These are phyloP conservation scores for Delichon dasypus DNA, from an alignment of 2,797 vertebrate genomes.

Conservation along the genomic window DNA sequence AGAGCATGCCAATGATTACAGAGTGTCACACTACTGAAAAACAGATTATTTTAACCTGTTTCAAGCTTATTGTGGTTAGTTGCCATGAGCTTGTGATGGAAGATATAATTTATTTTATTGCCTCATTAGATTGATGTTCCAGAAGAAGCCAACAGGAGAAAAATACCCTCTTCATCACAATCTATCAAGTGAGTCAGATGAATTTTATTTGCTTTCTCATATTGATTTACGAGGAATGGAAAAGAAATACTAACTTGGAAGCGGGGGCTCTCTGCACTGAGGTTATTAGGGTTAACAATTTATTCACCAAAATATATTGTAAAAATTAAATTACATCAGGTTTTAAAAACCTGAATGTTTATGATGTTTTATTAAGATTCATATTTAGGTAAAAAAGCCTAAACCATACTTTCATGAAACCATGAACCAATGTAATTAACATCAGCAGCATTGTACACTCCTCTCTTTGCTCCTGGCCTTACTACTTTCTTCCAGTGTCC, in stretches of 20 bases:
- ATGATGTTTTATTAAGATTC: background rate
- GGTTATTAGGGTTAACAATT: background rate
- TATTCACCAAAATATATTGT: background rate
- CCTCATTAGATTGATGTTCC: slow-evolving; percentile 76
- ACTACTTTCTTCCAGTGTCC: background rate
- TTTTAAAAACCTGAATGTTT: background rate
- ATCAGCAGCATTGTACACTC: background rate
- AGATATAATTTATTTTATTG: background rate
- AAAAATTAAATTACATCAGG: background rate
- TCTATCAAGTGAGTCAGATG: slow-evolving; percentile 73
- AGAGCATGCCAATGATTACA: background rate
- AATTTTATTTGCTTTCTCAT: background rate
- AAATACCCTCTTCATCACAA: slow-evolving; percentile 41
- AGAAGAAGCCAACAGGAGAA: slow-evolving; percentile 65
- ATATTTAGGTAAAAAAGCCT: background rate
- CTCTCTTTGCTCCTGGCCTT: background rate
- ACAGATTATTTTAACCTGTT: background rate
- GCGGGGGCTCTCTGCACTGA: background rate
- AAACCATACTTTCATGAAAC: background rate
- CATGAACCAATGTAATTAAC: background rate
- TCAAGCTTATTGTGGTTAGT: background rate
- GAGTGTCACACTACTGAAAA: background rate
- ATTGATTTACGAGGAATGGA: background rate
- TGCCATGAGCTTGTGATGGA: background rate
- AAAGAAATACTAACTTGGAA: background rate